These are phyloP conservation scores for Hippoglossus hippoglossus DNA, from an alignment of 2,797 vertebrate genomes.

Conservation along the genomic window DNA sequence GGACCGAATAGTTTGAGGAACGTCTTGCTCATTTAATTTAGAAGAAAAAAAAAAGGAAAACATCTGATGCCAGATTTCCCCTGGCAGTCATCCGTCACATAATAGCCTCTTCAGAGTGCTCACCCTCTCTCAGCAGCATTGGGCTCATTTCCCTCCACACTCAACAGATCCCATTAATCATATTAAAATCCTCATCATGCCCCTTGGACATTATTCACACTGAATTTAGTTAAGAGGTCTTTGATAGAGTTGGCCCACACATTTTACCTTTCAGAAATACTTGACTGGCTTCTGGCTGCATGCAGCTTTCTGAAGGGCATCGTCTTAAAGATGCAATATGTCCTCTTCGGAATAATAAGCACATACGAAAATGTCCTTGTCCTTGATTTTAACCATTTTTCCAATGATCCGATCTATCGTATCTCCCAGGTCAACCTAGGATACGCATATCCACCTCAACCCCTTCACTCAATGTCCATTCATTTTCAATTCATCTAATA, in stretches of 20 bases:
- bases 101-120: constrained; percentile 39
- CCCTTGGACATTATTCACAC: constrained; percentile 47
- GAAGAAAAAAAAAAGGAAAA: constrained; percentile 3
- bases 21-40: constrained; percentile 35
- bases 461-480: no score
- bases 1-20: not conserved
- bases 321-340: not conserved
- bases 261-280: constrained; percentile 27
- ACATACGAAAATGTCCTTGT: not conserved
- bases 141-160: constrained; percentile 53
- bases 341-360: not conserved
- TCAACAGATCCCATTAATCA: constrained; percentile 61
- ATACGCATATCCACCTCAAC: no score
- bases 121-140: constrained; percentile 29
- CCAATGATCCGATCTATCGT: no score
- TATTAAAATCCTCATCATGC: constrained; percentile 47
- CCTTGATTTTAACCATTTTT: no score
- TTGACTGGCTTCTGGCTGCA: constrained; percentile 2
- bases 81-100: constrained; percentile 45
- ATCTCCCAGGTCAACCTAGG: no score
- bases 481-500: no score
- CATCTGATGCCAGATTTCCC: constrained; percentile 50
- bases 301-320: not conserved
- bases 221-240: constrained; percentile 35
- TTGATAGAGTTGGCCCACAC: constrained; percentile 36